These are phyloP conservation scores for Steatocranus sp. DNA, from an alignment of 2,797 vertebrate species.

Conservation along the genomic window DNA sequence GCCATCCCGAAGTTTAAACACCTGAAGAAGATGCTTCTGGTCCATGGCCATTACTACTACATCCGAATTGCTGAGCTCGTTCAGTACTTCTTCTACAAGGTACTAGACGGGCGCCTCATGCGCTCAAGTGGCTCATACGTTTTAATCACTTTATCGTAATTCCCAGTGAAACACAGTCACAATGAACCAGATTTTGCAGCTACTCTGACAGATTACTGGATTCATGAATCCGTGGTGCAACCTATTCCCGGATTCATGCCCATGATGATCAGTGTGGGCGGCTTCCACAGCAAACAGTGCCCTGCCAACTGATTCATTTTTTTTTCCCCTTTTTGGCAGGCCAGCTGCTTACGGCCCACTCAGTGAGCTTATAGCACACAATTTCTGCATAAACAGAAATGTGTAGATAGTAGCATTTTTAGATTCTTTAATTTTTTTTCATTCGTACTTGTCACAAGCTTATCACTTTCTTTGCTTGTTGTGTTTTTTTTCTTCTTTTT, in stretches of 20 bases:
- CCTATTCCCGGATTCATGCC: constrained; percentile 50
- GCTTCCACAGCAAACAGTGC: constrained; percentile 30
- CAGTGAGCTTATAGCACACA: constrained; percentile 43
- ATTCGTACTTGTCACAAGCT: constrained; percentile 38
- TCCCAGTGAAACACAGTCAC: constrained; percentile 34
- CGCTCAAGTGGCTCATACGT: neutral
- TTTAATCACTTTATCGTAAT: constrained; percentile 53
- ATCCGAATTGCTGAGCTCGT: constrained; percentile 96
- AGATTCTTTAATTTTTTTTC: constrained; percentile 34
- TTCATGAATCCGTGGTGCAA: constrained; percentile 48
- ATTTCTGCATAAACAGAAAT: constrained; percentile 54
- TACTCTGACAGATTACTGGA: constrained; percentile 55
- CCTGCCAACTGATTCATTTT: constrained; percentile 59
- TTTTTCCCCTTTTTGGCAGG: constrained; percentile 44
- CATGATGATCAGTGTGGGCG: constrained; percentile 55
- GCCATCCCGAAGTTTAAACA: constrained; percentile 98
- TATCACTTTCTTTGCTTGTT: constrained; percentile 16
- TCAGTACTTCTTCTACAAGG: constrained; percentile 99
- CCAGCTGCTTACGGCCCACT: constrained; percentile 49
- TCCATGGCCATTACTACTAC: constrained; percentile 97
- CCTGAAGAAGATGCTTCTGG: constrained; percentile 96
- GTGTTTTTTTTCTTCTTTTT: neutral
- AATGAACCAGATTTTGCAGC: constrained; percentile 50
- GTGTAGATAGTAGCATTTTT: constrained; percentile 52
- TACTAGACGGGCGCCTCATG: constrained; percentile 44